Base-by-base conservation (phyloP, 2,888 invertebrate genomes). In the Coelopa pilipes region DNA sequence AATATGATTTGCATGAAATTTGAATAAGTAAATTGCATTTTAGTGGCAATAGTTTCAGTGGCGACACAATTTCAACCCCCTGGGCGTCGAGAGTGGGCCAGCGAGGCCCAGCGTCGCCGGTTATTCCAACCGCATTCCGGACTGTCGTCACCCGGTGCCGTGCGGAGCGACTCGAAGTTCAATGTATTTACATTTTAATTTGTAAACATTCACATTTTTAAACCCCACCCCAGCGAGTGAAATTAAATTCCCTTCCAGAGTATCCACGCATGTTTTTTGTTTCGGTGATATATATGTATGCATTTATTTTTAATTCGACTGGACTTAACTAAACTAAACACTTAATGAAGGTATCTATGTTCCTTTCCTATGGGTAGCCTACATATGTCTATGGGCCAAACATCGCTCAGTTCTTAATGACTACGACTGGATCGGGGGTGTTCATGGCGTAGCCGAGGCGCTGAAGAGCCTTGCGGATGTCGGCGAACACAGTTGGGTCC, bases 401-500 rank as follows among this genome's bases (percentile, higher is more conserved):
- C n/a, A n/a, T n/a, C n/a, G 17, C 15, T 65, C 78, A 79, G 69
- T 76, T 77, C 59, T 73, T 69, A 69, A 57, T 24, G 12, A 80
- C 75, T 47, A 83, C 75, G 66, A 85, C 74, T 10, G 93, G 92
- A 82, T 93, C 93, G 0, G 93, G 92, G 0, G 93, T 93, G 72
- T 90, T 89, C 84, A 90, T 90, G 1, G 94, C 94, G 80, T 92
- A 94, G 0, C 94, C 95, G 76, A 92, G 88, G 82, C 92, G 92
- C 83, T 94, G 93, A 75, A 97, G 88, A 0, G 92, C 93, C 13
- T 89, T 85, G 83, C 93, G 93, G 79, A 97, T 93, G 83, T 93
- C 93, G 11, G 89, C 90, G 83, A 94, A 97, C 11, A 96, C 95
- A 53, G 90, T 90, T 7, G 94, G 91, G 87, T 97, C 96, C 85